These are phyloP conservation scores for Enteromius anoplus DNA, from an alignment of 2,797 vertebrate species.

Conservation along the genomic window DNA sequence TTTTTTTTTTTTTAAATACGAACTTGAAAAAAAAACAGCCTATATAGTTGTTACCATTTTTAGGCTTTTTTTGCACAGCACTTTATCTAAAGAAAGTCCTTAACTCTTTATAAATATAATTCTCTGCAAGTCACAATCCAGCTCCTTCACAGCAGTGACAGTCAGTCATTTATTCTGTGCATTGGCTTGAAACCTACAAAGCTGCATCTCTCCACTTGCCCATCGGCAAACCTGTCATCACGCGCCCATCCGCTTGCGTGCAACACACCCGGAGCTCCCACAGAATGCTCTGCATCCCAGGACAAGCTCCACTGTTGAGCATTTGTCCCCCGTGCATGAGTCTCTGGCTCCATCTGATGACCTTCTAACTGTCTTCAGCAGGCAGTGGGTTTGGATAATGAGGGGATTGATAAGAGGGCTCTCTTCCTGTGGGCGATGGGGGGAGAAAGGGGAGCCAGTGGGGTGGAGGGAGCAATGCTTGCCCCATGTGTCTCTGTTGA, in stretches of 20 bases:
- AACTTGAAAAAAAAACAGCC: background rate
- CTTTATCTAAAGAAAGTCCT: background rate
- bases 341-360: conserved; percentile 75
- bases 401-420: conserved; percentile 74
- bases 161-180: conserved; percentile 40
- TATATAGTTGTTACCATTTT: background rate
- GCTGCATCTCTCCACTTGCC: conserved; percentile 51
- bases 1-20: background rate
- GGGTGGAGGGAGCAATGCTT: conserved; percentile 58
- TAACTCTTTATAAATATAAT: background rate
- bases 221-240: conserved; percentile 59
- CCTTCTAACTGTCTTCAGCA: conserved; percentile 73
- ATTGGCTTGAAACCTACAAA: conserved; percentile 31
- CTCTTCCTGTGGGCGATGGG: conserved; percentile 60
- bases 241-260: conserved; percentile 52
- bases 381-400: conserved; percentile 73
- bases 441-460: conserved; percentile 34
- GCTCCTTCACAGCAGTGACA: conserved; percentile 26
- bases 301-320: conserved; percentile 43
- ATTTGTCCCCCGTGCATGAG: conserved; percentile 37
- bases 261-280: conserved; percentile 49
- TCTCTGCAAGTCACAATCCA: background rate
- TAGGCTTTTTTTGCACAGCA: background rate
- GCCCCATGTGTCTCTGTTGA: conserved; percentile 51
- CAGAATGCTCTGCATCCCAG: conserved; percentile 43